phyloP scores from a whole-genome alignment of 2,113 vertebrate genomes.

The Otis tarda region DNA sequence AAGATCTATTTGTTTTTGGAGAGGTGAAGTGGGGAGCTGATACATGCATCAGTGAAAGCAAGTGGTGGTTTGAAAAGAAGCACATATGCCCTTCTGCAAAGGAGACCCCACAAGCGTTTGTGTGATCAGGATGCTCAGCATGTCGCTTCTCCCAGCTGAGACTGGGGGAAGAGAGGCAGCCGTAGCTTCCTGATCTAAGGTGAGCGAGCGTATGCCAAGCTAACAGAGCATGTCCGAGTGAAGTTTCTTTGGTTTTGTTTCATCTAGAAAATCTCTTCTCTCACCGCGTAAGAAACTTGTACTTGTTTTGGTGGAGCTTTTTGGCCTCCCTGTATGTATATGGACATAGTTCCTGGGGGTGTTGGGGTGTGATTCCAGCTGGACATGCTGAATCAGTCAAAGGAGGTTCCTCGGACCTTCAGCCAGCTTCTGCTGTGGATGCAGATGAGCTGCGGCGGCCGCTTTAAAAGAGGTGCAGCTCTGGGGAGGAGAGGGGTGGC shows the following conservation, averaged over 20 bases:
- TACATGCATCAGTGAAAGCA: rapidly evolving
- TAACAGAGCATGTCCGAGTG: neutral
- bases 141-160: rapidly evolving
- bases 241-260: neutral
- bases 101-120: rapidly evolving
- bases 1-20: neutral
- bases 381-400: neutral
- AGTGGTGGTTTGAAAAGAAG: neutral
- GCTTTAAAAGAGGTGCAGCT: neutral
- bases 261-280: neutral
- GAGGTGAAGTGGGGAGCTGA: neutral
- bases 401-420: neutral
- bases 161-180: neutral
- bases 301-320: neutral
- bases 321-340: neutral
- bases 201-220: rapidly evolving
- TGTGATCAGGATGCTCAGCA: rapidly evolving
- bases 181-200: neutral
- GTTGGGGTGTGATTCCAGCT: neutral
- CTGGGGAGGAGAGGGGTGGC: neutral
- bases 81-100: rapidly evolving
- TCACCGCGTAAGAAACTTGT: neutral
- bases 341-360: neutral
- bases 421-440: neutral
- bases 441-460: neutral